phyloP scores from a whole-genome alignment of 2,797 vertebrate genomes.

The Limosa lapponica region DNA sequence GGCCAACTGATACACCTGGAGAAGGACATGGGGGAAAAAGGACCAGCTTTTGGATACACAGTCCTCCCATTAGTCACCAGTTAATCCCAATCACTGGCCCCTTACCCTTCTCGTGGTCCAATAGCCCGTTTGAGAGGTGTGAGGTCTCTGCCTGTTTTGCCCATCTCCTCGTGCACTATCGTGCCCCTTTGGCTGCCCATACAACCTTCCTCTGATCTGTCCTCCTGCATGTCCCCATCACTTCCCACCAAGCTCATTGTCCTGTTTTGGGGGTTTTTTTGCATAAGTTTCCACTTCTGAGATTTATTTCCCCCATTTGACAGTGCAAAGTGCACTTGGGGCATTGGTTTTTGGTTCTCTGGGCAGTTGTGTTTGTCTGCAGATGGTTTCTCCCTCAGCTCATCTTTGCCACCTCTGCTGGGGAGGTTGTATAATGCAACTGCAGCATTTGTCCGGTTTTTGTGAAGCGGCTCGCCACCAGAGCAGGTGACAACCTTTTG shows the following conservation, averaged over 20 bases:
- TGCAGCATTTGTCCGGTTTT: neutral
- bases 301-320: neutral
- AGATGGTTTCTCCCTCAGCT: neutral
- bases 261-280: neutral
- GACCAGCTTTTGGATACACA: neutral
- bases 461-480: neutral
- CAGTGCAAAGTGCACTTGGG: neutral
- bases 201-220: neutral
- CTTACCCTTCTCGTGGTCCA: neutral
- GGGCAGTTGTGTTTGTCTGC: neutral
- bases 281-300: neutral
- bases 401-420: neutral
- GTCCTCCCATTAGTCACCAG: neutral
- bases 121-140: neutral
- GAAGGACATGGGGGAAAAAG: neutral
- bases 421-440: neutral
- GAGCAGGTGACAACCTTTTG: neutral
- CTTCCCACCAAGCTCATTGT: accelerated
- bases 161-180: accelerated
- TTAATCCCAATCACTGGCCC: neutral
- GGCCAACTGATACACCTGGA: neutral
- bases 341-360: neutral
- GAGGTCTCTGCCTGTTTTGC: neutral
- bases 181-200: neutral
- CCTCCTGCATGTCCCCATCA: neutral